Base-by-base conservation (phyloP, 1,140 invertebrate genomes). In the Lordiphosa clarofinis region DNA sequence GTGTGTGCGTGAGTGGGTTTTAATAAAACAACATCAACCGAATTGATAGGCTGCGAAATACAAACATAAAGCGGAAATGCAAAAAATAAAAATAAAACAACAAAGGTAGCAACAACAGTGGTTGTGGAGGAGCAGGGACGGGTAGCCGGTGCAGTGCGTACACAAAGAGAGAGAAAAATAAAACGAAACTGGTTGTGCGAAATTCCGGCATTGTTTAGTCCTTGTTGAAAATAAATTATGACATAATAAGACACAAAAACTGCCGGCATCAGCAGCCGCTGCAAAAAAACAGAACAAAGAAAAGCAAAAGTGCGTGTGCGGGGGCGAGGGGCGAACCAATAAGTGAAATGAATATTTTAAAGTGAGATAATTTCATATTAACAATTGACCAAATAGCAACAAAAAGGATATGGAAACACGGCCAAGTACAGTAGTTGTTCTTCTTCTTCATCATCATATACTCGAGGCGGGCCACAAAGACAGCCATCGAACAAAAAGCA, bases 41-140 rank as follows among this genome's bases (percentile, higher is more conserved):
- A 58, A 64, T 64, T 69, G 55, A 69, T 69, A 69, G 60, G 59
- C 66, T 64, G 56, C 58, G 58, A 81, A 82, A 68, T 50, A 76
- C 72, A 76, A 81, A 68, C 72, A 49, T 50, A 82, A 81, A 81
- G 15, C 76, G 72, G 67, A 81, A 81, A 82, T 81, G 78, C 76
- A 84, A 81, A 82, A 73, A 81, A 69, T 44, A 69, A 28, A 54
- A 19, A 54, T 57, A 50, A 64, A 33, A 67, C 76, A 82, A 82
- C 75, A 81, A 81, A 78, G 73, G 75, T 78, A 64, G 55, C 49
- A 57, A 67, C 38, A 31, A 42, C 36, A 55, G 35, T 9, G 38
- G 48, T 35, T 58, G 58, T 19, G 9, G 33, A 52, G 40, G 58
- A 37, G 33, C 33, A 44, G 56, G 49, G 39, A 36, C n/a, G 44